phyloP scores from a whole-genome alignment of 1,140 invertebrate genomes.

The Ceratoteleas bidentatus region DNA sequence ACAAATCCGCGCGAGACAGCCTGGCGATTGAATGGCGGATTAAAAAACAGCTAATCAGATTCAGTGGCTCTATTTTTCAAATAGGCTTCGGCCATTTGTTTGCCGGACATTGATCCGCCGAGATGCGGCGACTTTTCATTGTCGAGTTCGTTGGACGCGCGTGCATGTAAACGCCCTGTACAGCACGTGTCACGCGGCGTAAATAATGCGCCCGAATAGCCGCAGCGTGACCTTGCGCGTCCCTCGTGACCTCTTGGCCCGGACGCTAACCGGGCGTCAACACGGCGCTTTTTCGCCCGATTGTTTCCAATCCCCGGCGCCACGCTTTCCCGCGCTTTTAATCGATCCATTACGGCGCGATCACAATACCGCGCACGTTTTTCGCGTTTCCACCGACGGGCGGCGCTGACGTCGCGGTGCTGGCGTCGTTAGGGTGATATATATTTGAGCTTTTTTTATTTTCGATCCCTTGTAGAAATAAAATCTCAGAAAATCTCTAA shows the following conservation, averaged over 20 bases:
- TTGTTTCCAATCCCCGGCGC: neutral
- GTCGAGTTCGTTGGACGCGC: conserved; percentile 41
- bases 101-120: conserved; percentile 31
- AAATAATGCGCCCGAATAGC: conserved; percentile 53
- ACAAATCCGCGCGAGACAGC: no score
- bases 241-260: conserved; percentile 54
- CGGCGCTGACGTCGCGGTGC: no score
- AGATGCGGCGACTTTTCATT: conserved; percentile 44
- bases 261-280: conserved; percentile 18
- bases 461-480: no score
- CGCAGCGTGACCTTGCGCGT: conserved; percentile 52
- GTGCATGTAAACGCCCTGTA: conserved; percentile 55
- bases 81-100: conserved; percentile 32
- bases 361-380: no score
- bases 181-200: conserved; percentile 52
- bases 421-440: no score
- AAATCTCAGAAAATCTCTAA: no score
- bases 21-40: neutral
- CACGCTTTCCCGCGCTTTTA: neutral
- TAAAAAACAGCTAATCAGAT: neutral
- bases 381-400: no score
- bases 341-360: neutral
- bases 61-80: conserved; percentile 9
- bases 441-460: no score
- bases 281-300: conserved; percentile 14